These are phyloP conservation scores for Atherix ibis DNA, from an alignment of 2,888 invertebrate species.

Conservation along the genomic window DNA sequence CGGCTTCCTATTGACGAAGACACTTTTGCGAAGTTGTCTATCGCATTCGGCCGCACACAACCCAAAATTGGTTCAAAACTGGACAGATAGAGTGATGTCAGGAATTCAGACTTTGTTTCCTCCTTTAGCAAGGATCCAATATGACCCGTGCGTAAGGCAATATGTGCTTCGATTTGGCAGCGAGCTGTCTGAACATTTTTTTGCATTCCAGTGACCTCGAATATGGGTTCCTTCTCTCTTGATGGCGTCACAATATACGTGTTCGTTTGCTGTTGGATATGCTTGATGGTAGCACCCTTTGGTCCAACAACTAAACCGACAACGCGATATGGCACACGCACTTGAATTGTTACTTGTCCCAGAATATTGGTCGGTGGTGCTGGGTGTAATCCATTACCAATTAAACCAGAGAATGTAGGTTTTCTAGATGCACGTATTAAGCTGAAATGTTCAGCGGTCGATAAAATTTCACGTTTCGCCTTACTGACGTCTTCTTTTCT, in stretches of 20 bases:
- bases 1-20: slow-evolving; percentile 46
- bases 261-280: slow-evolving; percentile 34
- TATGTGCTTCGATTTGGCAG: slow-evolving; percentile 95
- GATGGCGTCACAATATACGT: slow-evolving; percentile 70
- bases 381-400: slow-evolving; percentile 44
- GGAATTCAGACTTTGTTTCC: slow-evolving; percentile 40
- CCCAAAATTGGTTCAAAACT: slow-evolving; percentile 40
- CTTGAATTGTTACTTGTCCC: slow-evolving; percentile 90
- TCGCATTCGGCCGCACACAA: slow-evolving; percentile 33
- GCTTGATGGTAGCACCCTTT: slow-evolving; percentile 72
- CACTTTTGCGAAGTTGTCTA: no score
- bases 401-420: slow-evolving; percentile 40
- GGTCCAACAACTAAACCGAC: slow-evolving; percentile 98
- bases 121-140: slow-evolving; percentile 28
- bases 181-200: slow-evolving; percentile 94
- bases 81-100: slow-evolving; percentile 57
- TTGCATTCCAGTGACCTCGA: slow-evolving; percentile 94
- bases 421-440: slow-evolving; percentile 92
- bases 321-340: slow-evolving; percentile 94
- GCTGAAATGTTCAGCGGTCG: slow-evolving; percentile 97
- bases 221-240: slow-evolving; percentile 38
- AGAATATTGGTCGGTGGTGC: slow-evolving; percentile 72
- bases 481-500: slow-evolving; percentile 94
- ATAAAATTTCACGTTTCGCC: slow-evolving; percentile 94
- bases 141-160: slow-evolving; percentile 81